Percentiles rank a stretch among this genome's conserved stretches.
Conservation (phyloP, 2,113 vertebrate genomes). For the Egretta garzetta region DNA sequence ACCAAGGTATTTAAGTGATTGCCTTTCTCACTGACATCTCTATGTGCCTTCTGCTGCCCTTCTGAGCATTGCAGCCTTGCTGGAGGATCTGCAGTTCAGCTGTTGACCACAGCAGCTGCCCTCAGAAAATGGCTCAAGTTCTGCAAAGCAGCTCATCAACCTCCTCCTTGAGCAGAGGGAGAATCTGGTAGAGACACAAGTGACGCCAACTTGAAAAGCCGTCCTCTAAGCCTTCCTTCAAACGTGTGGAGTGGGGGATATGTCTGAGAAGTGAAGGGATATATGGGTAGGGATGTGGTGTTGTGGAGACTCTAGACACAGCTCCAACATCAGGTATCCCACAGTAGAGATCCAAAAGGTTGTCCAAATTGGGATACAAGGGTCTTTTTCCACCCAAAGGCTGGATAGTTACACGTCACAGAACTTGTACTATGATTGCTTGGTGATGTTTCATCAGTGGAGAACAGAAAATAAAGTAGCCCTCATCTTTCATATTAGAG, state of each 20-base stretch:
- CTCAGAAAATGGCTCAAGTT: neutral
- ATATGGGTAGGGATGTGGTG: neutral
- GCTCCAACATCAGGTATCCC: neutral
- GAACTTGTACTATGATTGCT: neutral
- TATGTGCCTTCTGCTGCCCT: neutral
- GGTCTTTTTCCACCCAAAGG: neutral
- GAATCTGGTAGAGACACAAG: neutral
- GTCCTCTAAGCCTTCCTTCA: neutral
- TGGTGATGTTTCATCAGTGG: neutral
- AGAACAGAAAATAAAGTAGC: neutral
- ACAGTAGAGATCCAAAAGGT: neutral
- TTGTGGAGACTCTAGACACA: neutral
- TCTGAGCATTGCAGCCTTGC: neutral
- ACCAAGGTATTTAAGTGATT: neutral
- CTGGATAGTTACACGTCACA: neutral
- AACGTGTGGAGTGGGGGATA: no score
- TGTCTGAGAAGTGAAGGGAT: neutral
- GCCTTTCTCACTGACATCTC: neutral
- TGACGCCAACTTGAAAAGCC: neutral
- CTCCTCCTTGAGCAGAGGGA: neutral
- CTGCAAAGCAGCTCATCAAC: neutral
- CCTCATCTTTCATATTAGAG: rapidly evolving
- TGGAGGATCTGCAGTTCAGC: neutral
- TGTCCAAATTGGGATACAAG: neutral
- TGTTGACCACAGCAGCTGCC: neutral